A percentile compares a stretch with the other conserved stretches of the same genome.
Evolutionary conservation across 1,140 invertebrate genomes (phyloP).

Genomic region (Zaprionus capensis): DNA sequence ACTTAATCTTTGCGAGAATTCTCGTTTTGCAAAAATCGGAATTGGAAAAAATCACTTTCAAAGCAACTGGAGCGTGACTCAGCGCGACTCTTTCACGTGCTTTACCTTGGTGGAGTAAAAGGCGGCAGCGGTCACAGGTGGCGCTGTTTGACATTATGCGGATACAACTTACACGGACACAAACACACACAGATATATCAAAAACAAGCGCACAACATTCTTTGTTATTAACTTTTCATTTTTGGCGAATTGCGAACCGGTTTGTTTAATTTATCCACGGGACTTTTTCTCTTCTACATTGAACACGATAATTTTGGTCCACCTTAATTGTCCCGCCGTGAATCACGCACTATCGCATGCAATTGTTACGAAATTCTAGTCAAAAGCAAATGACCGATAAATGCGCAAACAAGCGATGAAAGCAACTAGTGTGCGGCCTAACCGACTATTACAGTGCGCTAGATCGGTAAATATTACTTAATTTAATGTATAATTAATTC

Average conservation of each 20-base stretch:
- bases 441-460: neutral
- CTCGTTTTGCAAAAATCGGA: constrained; percentile 18
- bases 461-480: neutral
- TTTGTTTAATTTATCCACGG: constrained; percentile 24
- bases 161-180: constrained; percentile 1
- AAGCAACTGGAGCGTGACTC: constrained; percentile 72
- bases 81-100: constrained; percentile 66
- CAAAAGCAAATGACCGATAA: constrained; percentile 34
- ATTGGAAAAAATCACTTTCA: constrained; percentile 54
- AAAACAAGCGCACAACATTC: constrained; percentile 4
- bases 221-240: constrained; percentile 30
- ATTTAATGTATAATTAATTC: neutral
- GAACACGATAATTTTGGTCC: constrained; percentile 15
- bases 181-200: neutral
- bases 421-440: neutral
- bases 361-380: constrained; percentile 34
- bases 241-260: constrained; percentile 43
- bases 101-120: constrained; percentile 74
- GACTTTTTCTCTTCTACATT: constrained; percentile 9
- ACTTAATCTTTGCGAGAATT: constrained; percentile 44
- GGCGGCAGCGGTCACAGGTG: constrained; percentile 65
- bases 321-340: constrained; percentile 29
- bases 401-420: neutral
- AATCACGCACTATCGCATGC: constrained; percentile 27
- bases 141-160: constrained; percentile 42